phyloP scores from a whole-genome alignment of 2,888 invertebrate species.

The Limenitis camilla region DNA sequence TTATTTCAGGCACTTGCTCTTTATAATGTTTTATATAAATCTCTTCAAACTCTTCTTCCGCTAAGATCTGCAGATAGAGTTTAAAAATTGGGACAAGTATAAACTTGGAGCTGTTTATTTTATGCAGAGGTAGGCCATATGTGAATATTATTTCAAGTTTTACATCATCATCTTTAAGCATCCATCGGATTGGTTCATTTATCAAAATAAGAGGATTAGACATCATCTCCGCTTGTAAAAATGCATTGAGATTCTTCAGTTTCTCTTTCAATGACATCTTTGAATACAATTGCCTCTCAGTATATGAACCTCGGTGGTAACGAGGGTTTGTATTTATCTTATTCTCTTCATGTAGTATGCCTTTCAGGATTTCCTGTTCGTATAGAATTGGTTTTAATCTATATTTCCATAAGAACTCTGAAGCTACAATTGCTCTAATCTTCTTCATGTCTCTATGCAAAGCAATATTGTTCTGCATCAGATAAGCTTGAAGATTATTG shows the following conservation, averaged over 20 bases:
- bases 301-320: conserved; percentile 73
- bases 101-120: conserved; percentile 77
- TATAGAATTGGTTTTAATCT: conserved; percentile 67
- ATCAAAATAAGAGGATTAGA: conserved; percentile 52
- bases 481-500: conserved; percentile 78
- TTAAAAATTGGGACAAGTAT: conserved; percentile 66
- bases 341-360: conserved; percentile 56
- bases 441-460: conserved; percentile 58
- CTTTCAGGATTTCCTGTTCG: conserved; percentile 66
- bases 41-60: conserved; percentile 56
- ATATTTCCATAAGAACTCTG: conserved; percentile 75
- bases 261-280: conserved; percentile 65
- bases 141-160: conserved; percentile 48
- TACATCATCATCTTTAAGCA: conserved; percentile 32
- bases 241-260: conserved; percentile 55
- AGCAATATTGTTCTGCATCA: conserved; percentile 59
- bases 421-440: conserved; percentile 66
- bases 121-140: conserved; percentile 67
- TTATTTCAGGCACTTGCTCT: conserved; percentile 27
- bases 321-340: conserved; percentile 64
- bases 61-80: conserved; percentile 57
- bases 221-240: conserved; percentile 59
- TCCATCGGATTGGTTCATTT: conserved; percentile 48
- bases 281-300: conserved; percentile 67
- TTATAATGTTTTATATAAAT: conserved; percentile 37